phyloP scores from a whole-genome alignment of 1,140 invertebrate species.

The Ylistrum balloti region DNA sequence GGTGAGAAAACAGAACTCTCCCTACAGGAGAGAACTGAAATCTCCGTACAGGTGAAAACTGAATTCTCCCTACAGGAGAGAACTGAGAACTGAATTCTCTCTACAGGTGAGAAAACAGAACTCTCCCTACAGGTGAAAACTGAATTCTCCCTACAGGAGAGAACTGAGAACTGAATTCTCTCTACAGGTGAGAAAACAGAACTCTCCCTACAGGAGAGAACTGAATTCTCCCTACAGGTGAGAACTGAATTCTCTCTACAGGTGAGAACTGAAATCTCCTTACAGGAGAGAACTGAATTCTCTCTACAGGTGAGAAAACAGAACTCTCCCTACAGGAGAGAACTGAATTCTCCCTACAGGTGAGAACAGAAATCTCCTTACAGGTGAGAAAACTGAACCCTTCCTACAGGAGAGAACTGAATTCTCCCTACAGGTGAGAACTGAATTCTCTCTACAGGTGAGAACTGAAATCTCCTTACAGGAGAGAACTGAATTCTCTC shows the following conservation, averaged over 20 bases:
- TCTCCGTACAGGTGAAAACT: too few relatives aligned
- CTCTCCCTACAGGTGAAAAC: background rate
- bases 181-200: background rate
- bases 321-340: background rate
- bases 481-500: conserved; percentile 70
- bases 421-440: too few relatives aligned
- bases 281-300: background rate
- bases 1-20: background rate
- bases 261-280: background rate
- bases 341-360: background rate
- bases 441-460: too few relatives aligned
- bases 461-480: conserved; percentile 86
- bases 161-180: conserved; percentile 85
- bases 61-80: background rate
- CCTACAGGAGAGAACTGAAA: too few relatives aligned
- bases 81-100: background rate
- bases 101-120: background rate
- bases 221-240: too few relatives aligned
- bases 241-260: background rate
- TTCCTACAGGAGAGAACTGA: background rate
- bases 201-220: background rate
- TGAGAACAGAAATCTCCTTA: too few relatives aligned
- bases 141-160: conserved; percentile 74
- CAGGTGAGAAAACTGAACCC: too few relatives aligned
- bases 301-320: background rate